Evolutionary conservation across 2,888 invertebrate species (phyloP), one percentile per base, ranked within the genome.

Genomic region (Xylota sylvarum): DNA sequence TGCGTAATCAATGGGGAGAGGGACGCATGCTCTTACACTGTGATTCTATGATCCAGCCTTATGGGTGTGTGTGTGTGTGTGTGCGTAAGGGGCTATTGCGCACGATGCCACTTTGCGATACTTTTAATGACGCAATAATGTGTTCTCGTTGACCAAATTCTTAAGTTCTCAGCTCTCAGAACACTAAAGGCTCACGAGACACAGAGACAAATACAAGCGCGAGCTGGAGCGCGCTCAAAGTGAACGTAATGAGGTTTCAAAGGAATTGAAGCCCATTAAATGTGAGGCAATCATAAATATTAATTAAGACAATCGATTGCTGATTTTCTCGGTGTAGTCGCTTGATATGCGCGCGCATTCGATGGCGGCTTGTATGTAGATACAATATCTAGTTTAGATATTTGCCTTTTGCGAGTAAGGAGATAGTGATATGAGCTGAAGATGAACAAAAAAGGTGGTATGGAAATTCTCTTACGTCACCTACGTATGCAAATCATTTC

Each of bases 211-310:
- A 48, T n/a, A 56, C 2, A 58, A 23, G 23, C 1, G 23, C 14
- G 60, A 52, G n/a, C n/a, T n/a, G n/a, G n/a, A n/a, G 60, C 58
- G 46, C 35, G 69, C 65, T 67, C 19, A 60, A 85, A 85, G 81
- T 85, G 80, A 81, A 80, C 76, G 85, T 85, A 85, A 85, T 85
- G 76, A 85, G 85, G 85, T 77, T 85, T 85, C 58, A 85, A 65
- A 81, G 65, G 62, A 85, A 85, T 85, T 85, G 85, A 81, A 81
- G 85, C 56, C 81, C 69, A 72, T 85, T 85, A 76, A 85, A 76
- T 72, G 76, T 72, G 72, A 70, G 56, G 65, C 81, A 85, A 85
- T 85, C 70, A 85, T 85, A 85, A 85, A 85, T 85, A 81, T 85
- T 85, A 81, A 85, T 85, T 85, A 81, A 85, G 81, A 65, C 76